Conservation (phyloP, 1,140 invertebrate genomes). For the Heliconius nattereri region DNA sequence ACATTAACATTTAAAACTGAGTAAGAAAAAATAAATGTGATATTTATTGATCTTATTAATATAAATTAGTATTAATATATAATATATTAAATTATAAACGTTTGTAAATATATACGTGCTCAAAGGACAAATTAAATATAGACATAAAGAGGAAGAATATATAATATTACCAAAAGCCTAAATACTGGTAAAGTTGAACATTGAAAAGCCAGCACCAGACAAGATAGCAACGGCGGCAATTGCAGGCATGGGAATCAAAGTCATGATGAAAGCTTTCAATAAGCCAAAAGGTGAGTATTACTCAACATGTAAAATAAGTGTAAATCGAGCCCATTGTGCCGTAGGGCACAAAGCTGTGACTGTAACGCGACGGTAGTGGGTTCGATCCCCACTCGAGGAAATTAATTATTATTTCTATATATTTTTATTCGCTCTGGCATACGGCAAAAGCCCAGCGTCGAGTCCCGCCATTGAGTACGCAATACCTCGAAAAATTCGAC, state of each 20-base stretch:
- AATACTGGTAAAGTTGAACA: constrained; percentile 45
- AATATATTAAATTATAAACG: constrained; percentile 55
- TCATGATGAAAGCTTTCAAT: constrained; percentile 82
- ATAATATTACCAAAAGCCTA: constrained; percentile 14
- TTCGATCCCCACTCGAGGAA: too few relatives aligned
- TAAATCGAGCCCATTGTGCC: not conserved
- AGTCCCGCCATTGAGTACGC: too few relatives aligned
- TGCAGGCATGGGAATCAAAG: constrained; percentile 82
- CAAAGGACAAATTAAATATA: constrained; percentile 40
- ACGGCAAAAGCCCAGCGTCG: too few relatives aligned
- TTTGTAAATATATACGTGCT: constrained; percentile 60
- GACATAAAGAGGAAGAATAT: constrained; percentile 34
- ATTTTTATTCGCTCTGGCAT: too few relatives aligned
- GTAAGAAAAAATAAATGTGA: constrained; percentile 63
- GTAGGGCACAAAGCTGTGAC: too few relatives aligned
- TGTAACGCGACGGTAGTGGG: too few relatives aligned
- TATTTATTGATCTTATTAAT: constrained; percentile 75
- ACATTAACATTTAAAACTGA: constrained; percentile 50
- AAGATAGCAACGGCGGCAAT: constrained; percentile 67
- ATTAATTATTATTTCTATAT: too few relatives aligned
- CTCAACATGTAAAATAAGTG: not conserved
- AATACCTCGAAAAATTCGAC: too few relatives aligned
- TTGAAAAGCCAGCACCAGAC: constrained; percentile 54
- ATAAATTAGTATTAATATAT: constrained; percentile 48
- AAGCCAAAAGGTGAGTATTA: constrained; percentile 79